Evolutionary conservation across 2,888 invertebrate species (phyloP).

Genomic region (Hypsopygia costalis): DNA sequence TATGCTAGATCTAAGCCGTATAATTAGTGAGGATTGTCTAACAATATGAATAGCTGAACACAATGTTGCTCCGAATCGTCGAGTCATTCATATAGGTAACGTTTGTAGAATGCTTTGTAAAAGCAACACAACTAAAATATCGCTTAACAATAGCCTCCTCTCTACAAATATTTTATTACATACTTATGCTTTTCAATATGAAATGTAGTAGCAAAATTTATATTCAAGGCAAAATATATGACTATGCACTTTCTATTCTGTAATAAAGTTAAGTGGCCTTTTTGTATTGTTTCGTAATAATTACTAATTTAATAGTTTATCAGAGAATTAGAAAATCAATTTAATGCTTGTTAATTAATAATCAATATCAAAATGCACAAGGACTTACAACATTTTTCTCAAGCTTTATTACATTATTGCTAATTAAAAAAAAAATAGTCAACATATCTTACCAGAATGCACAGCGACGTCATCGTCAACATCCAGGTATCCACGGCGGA

Average conservation of each 20-base stretch:
- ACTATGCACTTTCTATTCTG: not conserved
- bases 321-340: conserved; percentile 30
- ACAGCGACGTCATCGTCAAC: conserved; percentile 85
- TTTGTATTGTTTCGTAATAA: too few relatives aligned
- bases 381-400: not conserved
- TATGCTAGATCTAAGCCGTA: conserved; percentile 34
- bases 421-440: too few relatives aligned
- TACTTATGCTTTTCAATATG: not conserved
- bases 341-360: conserved; percentile 23
- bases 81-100: conserved; percentile 38
- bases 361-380: conserved; percentile 28
- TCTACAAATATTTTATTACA: not conserved
- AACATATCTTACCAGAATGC: conserved; percentile 83
- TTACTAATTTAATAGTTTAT: too few relatives aligned
- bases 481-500: conserved; percentile 72
- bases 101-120: conserved; percentile 24
- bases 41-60: conserved; percentile 37
- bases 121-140: not conserved
- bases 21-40: conserved; percentile 54
- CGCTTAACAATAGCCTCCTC: not conserved
- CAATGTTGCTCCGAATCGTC: conserved; percentile 33
- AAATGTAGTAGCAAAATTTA: not conserved
- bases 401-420: too few relatives aligned
- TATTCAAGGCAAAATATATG: not conserved
- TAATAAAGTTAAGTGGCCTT: not conserved